Base-by-base conservation (phyloP, 2,797 vertebrate species). In the Anguilla marmorata region DNA sequence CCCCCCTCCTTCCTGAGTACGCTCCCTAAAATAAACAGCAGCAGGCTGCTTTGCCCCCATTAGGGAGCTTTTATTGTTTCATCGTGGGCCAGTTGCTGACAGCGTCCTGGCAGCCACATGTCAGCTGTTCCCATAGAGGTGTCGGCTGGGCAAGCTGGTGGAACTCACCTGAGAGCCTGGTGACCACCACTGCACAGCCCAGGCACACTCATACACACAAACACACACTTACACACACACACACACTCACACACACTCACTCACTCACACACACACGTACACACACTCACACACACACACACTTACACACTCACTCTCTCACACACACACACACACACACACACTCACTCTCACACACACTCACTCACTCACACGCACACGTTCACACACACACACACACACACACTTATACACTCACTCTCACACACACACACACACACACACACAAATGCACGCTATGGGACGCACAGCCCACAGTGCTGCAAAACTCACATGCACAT, bases 11-110 rank as follows among this genome's bases (percentile, higher is more conserved):
- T 91, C 91, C 84, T 90, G 93, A 90, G 92, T 92, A 93, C 93
- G 92, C 94, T 94, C 94, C 93, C 95, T 96, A 96, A 96, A 96
- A 96, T 96, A 94, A 96, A 95, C 94, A 95, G 93, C 88, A 90
- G 82, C 88, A 93, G 86, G 89, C 89, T 89, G 88, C 90, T 93
- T 93, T 91, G 91, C 93, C 94, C 89, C 86, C 84, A 72, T 89
- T 88, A 92, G 94, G 95, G 92, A 94, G 93, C 95, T 95, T 95
- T 96, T 93, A 95, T 95, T 93, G 92, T 95, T 95, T 96, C 93
- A 95, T 95, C 93, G 92, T 85, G 93, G 90, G 94, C 94, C 95
- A 94, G 92, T 93, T 50, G 94, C 95, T 94, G 94, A 95, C 91
- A 94, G 95, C 92, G 90, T 92, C 91, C 91, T 90, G 94, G 88